These are phyloP conservation scores for Ormyrus rosae DNA, from an alignment of 2,888 invertebrate species.

Conservation along the genomic window DNA sequence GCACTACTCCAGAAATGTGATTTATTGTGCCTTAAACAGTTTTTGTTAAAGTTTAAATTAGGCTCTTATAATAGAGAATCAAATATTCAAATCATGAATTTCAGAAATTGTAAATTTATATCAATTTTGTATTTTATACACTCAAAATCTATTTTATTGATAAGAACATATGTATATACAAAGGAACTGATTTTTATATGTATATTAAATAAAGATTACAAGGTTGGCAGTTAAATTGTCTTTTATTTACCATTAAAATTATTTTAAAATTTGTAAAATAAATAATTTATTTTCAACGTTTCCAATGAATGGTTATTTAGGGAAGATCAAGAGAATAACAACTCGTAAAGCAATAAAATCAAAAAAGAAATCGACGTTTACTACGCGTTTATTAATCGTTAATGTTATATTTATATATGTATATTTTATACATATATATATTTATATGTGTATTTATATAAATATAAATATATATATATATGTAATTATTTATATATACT, in stretches of 20 bases:
- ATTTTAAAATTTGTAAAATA: conserved; percentile 53
- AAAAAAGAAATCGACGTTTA: conserved; percentile 59
- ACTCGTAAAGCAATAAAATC: conserved; percentile 51
- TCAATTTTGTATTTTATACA: conserved; percentile 19
- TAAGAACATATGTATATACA: conserved; percentile 36
- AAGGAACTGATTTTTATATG: conserved; percentile 31
- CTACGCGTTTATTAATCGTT: conserved; percentile 69
- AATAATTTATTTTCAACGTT: conserved; percentile 53
- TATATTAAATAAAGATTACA: conserved; percentile 52
- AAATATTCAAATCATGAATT: conserved; percentile 18
- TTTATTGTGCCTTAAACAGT: conserved; percentile 21
- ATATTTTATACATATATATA: conserved; percentile 63
- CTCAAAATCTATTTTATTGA: conserved; percentile 11
- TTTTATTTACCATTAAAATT: conserved; percentile 52
- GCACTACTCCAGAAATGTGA: background rate
- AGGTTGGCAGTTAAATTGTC: conserved; percentile 50
- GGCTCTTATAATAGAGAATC: background rate
- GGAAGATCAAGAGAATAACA: conserved; percentile 52
- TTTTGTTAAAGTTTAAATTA: background rate
- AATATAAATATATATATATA: conserved; percentile 60
- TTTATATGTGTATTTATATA: conserved; percentile 61
- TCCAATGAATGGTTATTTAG: conserved; percentile 39
- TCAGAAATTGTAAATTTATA: conserved; percentile 19
- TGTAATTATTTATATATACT: conserved; percentile 66
- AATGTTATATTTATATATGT: conserved; percentile 63